Percentiles rank a stretch among this genome's conserved stretches.
Evolutionary conservation across 2,113 vertebrate species (phyloP).

Genomic region (Vireo altiloquus): DNA sequence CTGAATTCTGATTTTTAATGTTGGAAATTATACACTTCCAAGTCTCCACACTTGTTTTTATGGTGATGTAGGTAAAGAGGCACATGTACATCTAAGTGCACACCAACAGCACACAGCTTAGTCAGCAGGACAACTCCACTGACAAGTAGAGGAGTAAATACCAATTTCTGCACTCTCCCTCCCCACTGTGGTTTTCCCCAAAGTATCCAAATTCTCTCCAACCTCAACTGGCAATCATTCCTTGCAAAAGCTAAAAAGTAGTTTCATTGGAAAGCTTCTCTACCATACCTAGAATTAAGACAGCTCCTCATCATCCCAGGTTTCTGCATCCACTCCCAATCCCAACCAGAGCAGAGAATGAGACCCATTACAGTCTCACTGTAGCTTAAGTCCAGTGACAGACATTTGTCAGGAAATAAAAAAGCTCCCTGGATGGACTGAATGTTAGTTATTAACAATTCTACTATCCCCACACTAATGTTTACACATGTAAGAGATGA

Average conservation of each 20-base stretch:
- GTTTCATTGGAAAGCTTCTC: neutral
- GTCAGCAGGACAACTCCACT: neutral
- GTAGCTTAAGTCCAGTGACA: neutral
- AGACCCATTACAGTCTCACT: neutral
- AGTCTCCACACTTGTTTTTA: neutral
- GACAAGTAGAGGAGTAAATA: neutral
- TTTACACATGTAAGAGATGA: accelerated
- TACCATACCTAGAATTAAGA: neutral
- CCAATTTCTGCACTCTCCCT: neutral
- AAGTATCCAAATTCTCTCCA: neutral
- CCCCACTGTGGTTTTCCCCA: neutral
- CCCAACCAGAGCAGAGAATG: neutral
- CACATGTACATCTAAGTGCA: neutral
- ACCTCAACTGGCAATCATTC: neutral
- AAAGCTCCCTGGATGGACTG: neutral
- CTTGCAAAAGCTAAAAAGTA: neutral
- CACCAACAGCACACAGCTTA: neutral
- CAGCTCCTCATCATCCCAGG: neutral
- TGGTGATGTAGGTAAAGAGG: neutral
- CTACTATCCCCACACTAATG: neutral
- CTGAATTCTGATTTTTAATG: neutral
- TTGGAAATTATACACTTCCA: neutral
- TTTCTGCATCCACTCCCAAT: neutral
- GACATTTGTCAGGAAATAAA: neutral
- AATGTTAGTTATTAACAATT: neutral